Base-by-base conservation (phyloP, 2,113 vertebrate genomes). In the Heliornis fulica region DNA sequence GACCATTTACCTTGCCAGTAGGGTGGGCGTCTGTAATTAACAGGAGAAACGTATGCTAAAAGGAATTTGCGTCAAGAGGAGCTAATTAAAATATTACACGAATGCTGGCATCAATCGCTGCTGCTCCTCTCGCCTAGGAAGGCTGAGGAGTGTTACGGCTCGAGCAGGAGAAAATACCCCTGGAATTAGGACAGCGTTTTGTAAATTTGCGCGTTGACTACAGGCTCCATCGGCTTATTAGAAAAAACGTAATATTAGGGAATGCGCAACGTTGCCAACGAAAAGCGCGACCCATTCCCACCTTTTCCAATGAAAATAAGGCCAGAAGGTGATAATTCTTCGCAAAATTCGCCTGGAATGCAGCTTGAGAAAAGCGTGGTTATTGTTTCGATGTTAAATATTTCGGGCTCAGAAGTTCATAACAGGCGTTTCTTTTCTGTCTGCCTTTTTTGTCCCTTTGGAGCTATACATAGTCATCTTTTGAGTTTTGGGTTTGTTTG, bases 31-130 rank as follows among this genome's bases (percentile, higher is more conserved):
- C 86, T 90, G n/a, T 83, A 78, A 92, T 95, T 92, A 95, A 38
- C 60, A 90, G 69, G 40, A 64, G 76, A 79, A 90, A 80, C 69
- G 25, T 81, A 74, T 86, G 57, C 65, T 87, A 57, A 50, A 81
- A 90, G 76, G 80, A 92, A 95, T 93, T 93, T 75, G 65, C 54
- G 31, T 84, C 85, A 66, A 83, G 70, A 78, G 38, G 32, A 90
- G 63, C 57, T 87, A 90, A 95, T 90, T 92, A 92, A 95, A 95
- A 90, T 94, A 95, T 82, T 91, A 76, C 90, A 81, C 18, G 45
- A 86, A 70, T 19, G 5, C 56, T 92, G 76, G 10, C 74, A 90
- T 87, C 74, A 81, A 3, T 74, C 50, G 76, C 46, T 80, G 31
- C 68, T 85, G n/a, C 80, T 94, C 48, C 48, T 32, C 48, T 66